These are phyloP conservation scores for Cyphomyrus plagiostoma DNA, from an alignment of 2,113 vertebrate genomes.

Conservation along the genomic window DNA sequence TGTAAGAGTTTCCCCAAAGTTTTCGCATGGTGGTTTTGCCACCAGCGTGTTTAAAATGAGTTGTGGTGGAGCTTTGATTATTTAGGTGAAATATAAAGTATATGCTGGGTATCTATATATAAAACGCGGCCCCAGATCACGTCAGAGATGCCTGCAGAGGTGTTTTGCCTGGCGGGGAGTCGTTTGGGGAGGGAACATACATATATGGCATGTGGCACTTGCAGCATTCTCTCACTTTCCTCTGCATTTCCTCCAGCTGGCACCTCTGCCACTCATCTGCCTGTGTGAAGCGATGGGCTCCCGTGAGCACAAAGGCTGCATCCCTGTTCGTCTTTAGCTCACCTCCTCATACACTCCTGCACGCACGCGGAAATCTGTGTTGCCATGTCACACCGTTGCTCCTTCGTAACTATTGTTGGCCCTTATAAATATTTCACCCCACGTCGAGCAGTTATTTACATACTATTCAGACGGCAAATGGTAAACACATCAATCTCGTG, in stretches of 20 bases:
- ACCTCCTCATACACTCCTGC: neutral
- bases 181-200: neutral
- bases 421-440: constrained; percentile 25
- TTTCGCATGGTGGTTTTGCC: too few species aligned
- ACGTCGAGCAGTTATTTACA: constrained; percentile 35
- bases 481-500: constrained; percentile 47
- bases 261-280: neutral
- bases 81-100: neutral
- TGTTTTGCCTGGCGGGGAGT: neutral
- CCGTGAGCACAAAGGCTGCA: neutral
- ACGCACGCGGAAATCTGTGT: neutral
- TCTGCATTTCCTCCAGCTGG: neutral
- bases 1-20: neutral
- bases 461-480: constrained; percentile 40
- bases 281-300: neutral
- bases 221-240: neutral
- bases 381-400: constrained; percentile 21
- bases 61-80: constrained; percentile 18
- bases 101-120: neutral
- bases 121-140: neutral
- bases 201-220: neutral
- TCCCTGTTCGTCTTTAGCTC: neutral
- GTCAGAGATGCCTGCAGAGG: neutral
- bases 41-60: constrained; percentile 8
- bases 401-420: constrained; percentile 27